Base-by-base conservation (phyloP, 2,888 invertebrate genomes). In the Dexiosoma caninum region DNA sequence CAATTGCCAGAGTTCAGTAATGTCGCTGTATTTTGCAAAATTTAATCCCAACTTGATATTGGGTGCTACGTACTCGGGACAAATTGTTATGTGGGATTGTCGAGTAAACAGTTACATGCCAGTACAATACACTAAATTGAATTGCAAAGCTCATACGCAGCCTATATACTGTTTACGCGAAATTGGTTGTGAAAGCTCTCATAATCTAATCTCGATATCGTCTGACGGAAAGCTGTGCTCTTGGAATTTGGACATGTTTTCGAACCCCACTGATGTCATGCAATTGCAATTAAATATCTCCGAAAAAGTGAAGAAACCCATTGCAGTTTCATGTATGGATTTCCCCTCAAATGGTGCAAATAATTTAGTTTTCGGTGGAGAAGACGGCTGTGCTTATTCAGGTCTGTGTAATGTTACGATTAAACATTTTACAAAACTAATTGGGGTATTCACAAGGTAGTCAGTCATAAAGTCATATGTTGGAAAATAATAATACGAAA, bases 31-130 rank as follows among this genome's bases (percentile, higher is more conserved):
- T 1, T 98, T 98, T 90, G 97, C 97, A 6, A 94, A 93, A 91
- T 99, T 99, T 92, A 98, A 99, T 91, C 98, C 98, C 0, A 98
- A 99, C 91, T 91, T 99, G 83, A 96, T 99, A 84, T 92, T 99
- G 81, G 99, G 99, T 72, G 99, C 98, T 66, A 99, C 98, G 3
- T 99, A 99, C 91, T 98, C 98, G 0, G 99, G 99, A 0, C 99
- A 99, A 91, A 98, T 99, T 84, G 99, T 99, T 37, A 91, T 99
- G 70, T 99, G 99, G 99, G 99, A 99, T 91, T 99, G 98, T 90
- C 93, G 99, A 86, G 97, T 97, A 7, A 97, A 97, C 90, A 99
- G 98, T 88, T 93, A 98, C 79, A 98, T 98, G 2, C 99, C 99
- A 0, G 95, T 99, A 82, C 98, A 99, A 89, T 93, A 98, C 71